Percentiles rank a stretch among this genome's conserved stretches.
phyloP scores from a whole-genome alignment of 2,113 vertebrate genomes.

The Oryctolagus cuniculus region DNA sequence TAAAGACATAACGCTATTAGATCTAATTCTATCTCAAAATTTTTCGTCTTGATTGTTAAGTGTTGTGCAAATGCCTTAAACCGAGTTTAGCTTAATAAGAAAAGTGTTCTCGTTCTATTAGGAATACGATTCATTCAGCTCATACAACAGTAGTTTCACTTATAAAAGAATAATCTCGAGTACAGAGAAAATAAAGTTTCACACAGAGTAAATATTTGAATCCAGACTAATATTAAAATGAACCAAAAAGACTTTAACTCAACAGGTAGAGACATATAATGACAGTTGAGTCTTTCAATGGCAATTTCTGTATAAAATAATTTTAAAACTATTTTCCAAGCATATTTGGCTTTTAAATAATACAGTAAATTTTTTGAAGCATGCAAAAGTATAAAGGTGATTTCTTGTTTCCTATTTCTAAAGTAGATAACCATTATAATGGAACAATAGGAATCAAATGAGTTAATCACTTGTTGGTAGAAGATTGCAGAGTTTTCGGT shows the following conservation, averaged over 20 bases:
- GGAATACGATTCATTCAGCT: slow-evolving; percentile 38
- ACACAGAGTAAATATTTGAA: slow-evolving; percentile 3
- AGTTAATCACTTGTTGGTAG: neutral
- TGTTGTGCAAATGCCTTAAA: slow-evolving; percentile 41
- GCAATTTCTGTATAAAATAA: neutral
- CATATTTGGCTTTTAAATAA: neutral
- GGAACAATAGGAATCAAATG: neutral
- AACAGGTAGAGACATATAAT: neutral
- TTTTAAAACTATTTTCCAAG: neutral
- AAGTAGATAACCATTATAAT: neutral
- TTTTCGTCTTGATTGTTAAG: slow-evolving; percentile 51
- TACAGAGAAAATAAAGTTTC: neutral
- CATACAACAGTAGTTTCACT: neutral
- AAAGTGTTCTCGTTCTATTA: neutral
- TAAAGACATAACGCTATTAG: slow-evolving; percentile 47
- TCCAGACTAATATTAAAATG: slow-evolving; percentile 10
- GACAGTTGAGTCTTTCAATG: neutral
- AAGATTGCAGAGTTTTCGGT: neutral
- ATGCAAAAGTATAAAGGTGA: neutral
- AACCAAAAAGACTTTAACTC: neutral
- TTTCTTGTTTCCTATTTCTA: neutral
- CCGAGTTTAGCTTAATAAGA: slow-evolving; percentile 30
- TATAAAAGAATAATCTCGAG: slow-evolving; percentile 29
- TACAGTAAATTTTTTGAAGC: neutral
- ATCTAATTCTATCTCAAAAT: neutral